Percentiles rank a stretch among this genome's conserved stretches.
Conservation (phyloP, 2,888 invertebrate species). For the Flexamia atlantica region DNA sequence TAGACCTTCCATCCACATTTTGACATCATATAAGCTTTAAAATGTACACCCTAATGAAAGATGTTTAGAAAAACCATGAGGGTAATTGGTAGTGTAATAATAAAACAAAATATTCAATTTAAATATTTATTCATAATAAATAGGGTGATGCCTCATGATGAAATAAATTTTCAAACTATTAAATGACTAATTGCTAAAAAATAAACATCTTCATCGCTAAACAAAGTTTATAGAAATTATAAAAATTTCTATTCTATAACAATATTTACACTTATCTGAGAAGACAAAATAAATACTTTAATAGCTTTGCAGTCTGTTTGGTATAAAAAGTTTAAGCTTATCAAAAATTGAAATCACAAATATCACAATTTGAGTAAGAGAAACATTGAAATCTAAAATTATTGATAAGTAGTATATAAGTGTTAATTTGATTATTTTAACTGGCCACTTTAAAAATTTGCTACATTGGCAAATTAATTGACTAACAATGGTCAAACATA, state of each 20-base stretch:
- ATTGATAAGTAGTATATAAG: conserved; percentile 32
- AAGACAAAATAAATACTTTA: conserved; percentile 53
- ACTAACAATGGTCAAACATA: not conserved
- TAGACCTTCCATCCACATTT: too few species aligned
- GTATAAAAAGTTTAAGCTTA: conserved; percentile 48
- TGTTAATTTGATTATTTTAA: conserved; percentile 2
- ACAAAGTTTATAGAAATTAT: conserved; percentile 35
- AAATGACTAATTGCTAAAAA: conserved; percentile 15
- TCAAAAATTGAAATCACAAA: conserved; percentile 53
- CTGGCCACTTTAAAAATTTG: not conserved
- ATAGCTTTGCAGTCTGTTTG: conserved; percentile 49
- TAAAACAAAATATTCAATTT: not conserved
- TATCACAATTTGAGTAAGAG: conserved; percentile 56
- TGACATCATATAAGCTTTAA: too few species aligned
- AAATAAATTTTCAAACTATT: conserved; percentile 23
- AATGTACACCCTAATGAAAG: too few species aligned
- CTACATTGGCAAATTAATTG: not conserved
- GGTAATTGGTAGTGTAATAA: not conserved
- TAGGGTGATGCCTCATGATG: conserved; percentile 45
- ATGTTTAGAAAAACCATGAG: too few species aligned
- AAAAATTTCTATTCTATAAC: conserved; percentile 45
- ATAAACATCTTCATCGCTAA: conserved; percentile 40
- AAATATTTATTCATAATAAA: conserved; percentile 25
- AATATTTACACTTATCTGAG: conserved; percentile 41
- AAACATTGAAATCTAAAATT: not conserved